Base-by-base conservation (phyloP, 1,140 invertebrate species). In the Drosophila ohnishii region DNA sequence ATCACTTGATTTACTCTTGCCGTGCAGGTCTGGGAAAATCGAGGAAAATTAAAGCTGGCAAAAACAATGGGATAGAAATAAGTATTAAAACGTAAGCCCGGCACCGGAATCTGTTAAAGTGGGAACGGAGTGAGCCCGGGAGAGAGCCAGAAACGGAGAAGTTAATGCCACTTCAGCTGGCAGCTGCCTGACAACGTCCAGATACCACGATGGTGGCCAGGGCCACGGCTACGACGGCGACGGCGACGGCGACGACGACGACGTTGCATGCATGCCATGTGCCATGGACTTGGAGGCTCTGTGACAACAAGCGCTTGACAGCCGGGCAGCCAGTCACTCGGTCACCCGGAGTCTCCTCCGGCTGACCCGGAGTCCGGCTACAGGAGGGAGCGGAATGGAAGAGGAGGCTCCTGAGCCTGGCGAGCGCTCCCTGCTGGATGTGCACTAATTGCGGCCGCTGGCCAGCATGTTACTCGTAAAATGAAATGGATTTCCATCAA, bases 401-500 rank as follows among this genome's bases (percentile, higher is more conserved):
- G 69, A 59, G 66, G 75, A 62, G 56, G 57, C 22, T 62, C 34
- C 61, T 44, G 44, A 30, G 79, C 39, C 70, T 69, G 81, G 80
- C 69, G 74, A 87, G 69, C 63, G 69, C 60, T 74, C 53, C 60
- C 55, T 53, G 50, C 48, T 80, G 74, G 75, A 60, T 88, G 72
- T 75, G 88, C 80, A 90, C 88, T 90, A 90, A 90, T 90, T 90
- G 88, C 86, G 88, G 75, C 62, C 73, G 53, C 44, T 72, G 63
- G 51, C 67, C 87, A 87, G 72, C 80, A 90, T 82, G 89, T 89
- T 88, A 55, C 51, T 55, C 51, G 51, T 55, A 90, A 90, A 90
- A 90, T 90, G 78, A 87, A 90, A 90, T 90, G 88, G 84, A 88
- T 90, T 90, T 90, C 75, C 80, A 75, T 88, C 83, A 90, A 75